These are phyloP conservation scores for Hyperopisus bebe DNA, from an alignment of 2,113 vertebrate species.

Conservation along the genomic window DNA sequence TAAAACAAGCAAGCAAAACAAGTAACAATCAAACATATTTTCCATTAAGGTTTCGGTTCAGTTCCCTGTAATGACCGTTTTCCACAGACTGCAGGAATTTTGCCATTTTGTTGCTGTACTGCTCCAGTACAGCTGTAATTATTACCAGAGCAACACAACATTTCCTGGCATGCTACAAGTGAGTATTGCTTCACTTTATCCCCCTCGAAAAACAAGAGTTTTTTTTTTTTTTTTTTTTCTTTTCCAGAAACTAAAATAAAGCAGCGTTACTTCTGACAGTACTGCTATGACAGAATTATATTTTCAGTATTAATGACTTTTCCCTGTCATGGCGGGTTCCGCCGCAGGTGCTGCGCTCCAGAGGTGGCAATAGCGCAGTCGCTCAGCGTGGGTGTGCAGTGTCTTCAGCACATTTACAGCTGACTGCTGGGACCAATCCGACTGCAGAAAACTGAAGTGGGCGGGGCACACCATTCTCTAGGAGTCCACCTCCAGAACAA, in stretches of 20 bases:
- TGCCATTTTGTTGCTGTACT: background rate
- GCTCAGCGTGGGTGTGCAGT: background rate
- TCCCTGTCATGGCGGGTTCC: background rate
- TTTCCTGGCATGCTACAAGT: constrained; percentile 7
- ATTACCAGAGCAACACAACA: constrained; percentile 10
- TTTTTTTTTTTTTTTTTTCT: background rate
- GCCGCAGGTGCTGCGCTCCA: background rate
- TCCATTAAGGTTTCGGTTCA: background rate
- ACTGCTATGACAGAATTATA: background rate
- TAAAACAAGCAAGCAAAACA: background rate
- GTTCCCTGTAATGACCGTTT: background rate
- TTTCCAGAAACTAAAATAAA: background rate
- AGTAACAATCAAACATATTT: background rate
- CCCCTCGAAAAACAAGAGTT: background rate
- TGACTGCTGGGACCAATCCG: background rate
- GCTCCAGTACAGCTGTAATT: constrained; percentile 2
- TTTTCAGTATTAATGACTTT: constrained; percentile 5
- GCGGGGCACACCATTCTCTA: background rate
- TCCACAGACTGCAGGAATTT: background rate
- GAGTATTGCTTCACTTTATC: background rate
- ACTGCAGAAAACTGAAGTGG: background rate
- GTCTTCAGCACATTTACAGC: background rate
- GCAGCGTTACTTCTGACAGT: background rate
- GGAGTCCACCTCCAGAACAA: background rate
- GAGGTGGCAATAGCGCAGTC: background rate